These are phyloP conservation scores for Microtus pennsylvanicus DNA, from an alignment of 2,113 vertebrate species.

Conservation along the genomic window DNA sequence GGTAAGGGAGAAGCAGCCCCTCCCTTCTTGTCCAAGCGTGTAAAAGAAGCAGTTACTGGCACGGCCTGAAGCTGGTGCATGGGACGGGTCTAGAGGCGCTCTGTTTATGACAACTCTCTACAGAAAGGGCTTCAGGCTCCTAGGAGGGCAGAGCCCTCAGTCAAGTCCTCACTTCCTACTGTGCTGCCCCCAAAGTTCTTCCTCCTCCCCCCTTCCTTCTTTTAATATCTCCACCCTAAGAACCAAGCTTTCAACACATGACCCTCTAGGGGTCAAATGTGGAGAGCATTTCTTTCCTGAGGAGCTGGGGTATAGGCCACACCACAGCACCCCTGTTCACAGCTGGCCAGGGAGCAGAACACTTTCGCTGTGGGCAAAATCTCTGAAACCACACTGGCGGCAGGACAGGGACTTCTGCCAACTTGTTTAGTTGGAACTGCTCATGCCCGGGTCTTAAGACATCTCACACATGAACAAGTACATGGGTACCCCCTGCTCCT, in stretches of 20 bases:
- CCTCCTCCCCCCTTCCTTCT: too few relatives aligned
- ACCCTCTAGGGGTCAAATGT: background rate
- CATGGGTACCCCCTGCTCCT: background rate
- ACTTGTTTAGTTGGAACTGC: background rate
- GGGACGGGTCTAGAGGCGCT: background rate
- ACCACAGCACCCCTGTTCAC: background rate
- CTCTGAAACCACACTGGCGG: too few relatives aligned
- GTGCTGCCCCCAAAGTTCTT: background rate
- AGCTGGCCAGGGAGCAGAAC: background rate
- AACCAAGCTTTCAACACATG: background rate
- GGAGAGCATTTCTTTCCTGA: background rate
- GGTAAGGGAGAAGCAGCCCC: background rate
- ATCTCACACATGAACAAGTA: background rate
- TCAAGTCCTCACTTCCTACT: background rate
- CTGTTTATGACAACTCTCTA: background rate
- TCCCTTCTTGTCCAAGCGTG: background rate
- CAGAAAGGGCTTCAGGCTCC: background rate
- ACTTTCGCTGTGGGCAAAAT: background rate
- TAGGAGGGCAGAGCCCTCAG: background rate
- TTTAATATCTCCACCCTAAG: background rate
- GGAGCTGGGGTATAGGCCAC: background rate
- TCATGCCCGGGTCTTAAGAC: background rate
- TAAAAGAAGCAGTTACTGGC: background rate
- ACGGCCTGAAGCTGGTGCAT: background rate
- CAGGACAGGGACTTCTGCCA: background rate